Base-by-base conservation (phyloP, 2,888 invertebrate species). In the Cerastis rubricosa region DNA sequence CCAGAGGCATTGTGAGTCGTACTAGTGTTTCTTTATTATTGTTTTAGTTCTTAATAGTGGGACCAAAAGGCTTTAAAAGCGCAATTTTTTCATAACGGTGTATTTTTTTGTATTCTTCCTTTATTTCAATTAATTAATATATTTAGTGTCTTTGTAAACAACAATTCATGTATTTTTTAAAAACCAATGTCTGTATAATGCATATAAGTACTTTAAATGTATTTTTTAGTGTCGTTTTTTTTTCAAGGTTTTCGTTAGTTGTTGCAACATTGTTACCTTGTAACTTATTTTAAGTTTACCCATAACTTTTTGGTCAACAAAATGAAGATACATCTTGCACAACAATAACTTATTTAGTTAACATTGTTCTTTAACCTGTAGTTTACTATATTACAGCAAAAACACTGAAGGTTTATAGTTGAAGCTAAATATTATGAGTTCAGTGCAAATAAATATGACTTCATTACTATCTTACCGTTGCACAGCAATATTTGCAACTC, bases 21-120 rank as follows among this genome's bases (percentile, higher is more conserved):
- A 40, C 70, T 67, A 51, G 64, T 81, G 71, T 81, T 89, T 89
- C 87, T 85, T 86, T 85, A 88, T 86, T 77, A 88, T 87, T 86
- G 81, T 86, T 87, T 80, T 80, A 83, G 84, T 87, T 70, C 81
- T 90, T 89, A 88, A 89, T 90, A 90, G 87, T 84, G 74, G 19
- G 69, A 69, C 80, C 77, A 73, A 69, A 72, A 74, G 68, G 70
- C 76, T 76, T 79, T 80, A 76, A 85, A 87, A 84, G 61, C 71
- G 61, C 74, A 87, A 80, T 81, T 87, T 87, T 87, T 89, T 88
- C 80, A 88, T 85, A 74, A 76, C 75, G n/a, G 47, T 76, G 69
- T 84, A 49, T 22, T 80, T 45, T 65, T 65, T 49, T 63, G 59
- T 54, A 40, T 74, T 61, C n/a, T 17, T 12, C 19, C 19, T 80